phyloP scores from a whole-genome alignment of 2,113 vertebrate species.

The Balaeniceps rex region DNA sequence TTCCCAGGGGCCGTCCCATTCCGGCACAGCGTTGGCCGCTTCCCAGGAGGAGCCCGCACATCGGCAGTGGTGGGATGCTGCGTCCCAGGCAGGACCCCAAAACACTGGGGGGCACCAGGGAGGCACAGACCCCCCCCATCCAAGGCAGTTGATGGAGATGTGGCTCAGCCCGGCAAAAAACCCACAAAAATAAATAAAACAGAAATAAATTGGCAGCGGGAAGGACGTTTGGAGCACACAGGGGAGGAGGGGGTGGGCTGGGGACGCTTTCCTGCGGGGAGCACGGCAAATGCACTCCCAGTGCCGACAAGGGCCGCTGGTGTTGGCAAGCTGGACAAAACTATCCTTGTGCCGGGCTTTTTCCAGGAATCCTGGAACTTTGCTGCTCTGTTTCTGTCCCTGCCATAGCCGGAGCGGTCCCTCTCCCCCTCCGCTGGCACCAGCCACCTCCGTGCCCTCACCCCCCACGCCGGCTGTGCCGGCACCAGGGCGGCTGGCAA shows the following conservation, averaged over 20 bases:
- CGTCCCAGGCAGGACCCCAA: background rate
- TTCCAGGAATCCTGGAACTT: slow-evolving; percentile 21
- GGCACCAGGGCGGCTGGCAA: background rate
- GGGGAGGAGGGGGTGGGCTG: background rate
- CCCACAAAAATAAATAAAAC: background rate
- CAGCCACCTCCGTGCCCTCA: accelerated
- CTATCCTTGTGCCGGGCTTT: background rate
- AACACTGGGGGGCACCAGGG: background rate
- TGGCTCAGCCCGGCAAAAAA: background rate
- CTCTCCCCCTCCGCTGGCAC: background rate
- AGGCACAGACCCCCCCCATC: background rate
- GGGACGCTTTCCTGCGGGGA: background rate
- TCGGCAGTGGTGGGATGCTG: background rate
- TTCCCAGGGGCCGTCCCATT: slow-evolving; percentile 21
- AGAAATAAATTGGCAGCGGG: background rate
- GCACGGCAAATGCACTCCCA: accelerated
- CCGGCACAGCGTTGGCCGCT: background rate
- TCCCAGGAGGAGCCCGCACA: background rate
- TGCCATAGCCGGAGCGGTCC: accelerated
- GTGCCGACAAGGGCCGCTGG: accelerated
- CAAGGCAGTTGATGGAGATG: accelerated
- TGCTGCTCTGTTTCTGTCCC: background rate
- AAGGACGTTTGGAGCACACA: background rate
- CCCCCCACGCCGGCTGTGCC: too few species aligned
- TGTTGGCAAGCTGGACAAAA: background rate